A percentile compares a stretch with the other conserved stretches of the same genome.
Conservation (phyloP, 2,113 vertebrate species). For the Eulacestoma nigropectus region DNA sequence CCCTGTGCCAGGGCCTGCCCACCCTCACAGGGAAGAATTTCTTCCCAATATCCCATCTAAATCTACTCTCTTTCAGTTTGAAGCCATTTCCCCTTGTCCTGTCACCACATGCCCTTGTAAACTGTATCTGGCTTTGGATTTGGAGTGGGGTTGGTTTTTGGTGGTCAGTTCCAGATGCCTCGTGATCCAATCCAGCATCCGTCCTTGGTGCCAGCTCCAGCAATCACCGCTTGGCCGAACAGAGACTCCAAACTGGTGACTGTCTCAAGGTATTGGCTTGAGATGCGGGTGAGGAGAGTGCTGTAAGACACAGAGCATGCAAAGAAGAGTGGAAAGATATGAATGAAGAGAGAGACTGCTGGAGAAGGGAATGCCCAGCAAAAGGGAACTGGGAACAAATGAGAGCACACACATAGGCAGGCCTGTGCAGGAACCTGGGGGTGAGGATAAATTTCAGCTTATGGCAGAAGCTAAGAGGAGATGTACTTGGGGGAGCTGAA, state of each 20-base stretch:
- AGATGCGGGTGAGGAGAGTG: background rate
- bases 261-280: background rate
- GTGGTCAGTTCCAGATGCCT: background rate
- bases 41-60: background rate
- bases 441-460: background rate
- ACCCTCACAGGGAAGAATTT: background rate
- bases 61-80: background rate
- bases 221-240: background rate
- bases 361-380: background rate
- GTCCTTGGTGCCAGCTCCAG: background rate
- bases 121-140: background rate
- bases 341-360: background rate
- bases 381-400: background rate
- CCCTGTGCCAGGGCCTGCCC: background rate
- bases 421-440: background rate
- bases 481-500: background rate
- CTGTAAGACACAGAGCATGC: background rate
- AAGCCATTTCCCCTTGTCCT: background rate
- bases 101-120: background rate
- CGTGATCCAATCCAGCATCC: background rate
- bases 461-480: background rate
- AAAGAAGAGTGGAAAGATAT: accelerated
- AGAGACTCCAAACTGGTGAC: background rate
- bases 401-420: background rate
- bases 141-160: background rate